Base-by-base conservation (phyloP, 2,888 invertebrate species). In the Rhimphoctona megacephalus region DNA sequence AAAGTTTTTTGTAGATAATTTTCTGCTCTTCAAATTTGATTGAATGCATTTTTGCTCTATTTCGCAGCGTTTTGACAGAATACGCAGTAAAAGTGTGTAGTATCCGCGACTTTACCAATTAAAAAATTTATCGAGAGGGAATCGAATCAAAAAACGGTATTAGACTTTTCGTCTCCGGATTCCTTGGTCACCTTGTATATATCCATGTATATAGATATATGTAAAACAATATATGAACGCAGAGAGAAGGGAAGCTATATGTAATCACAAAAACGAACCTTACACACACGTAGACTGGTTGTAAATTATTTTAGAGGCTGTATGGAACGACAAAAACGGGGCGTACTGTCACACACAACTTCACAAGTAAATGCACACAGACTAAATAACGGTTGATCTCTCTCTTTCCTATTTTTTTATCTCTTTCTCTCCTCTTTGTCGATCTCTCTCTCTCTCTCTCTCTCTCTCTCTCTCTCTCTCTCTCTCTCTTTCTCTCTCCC, bases 231-330 rank as follows among this genome's bases (percentile, higher is more conserved):
- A 7, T 7, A 39, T 8, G 73, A 33, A n/a, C n/a, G 43, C 19
- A 14, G 64, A 25, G 46, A 49, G 25, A 76, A 30, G 14, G n/a
- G 19, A 46, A 33, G 49, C 33, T 30, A 11, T n/a, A 30, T 14
- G 33, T 33, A 77, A 66, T 49, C 9, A n/a, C 64, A 66, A 64
- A 49, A 76, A 57, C 46, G 30, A 64, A 22, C 64, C n/a, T 64
- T 49, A 49, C 64, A 64, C 49, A 17, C 7, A 52, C 52, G 73
- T n/a, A 54, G 7, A 30, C 19, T 25, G 4, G 61, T 61, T 61
- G 61, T 14, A 61, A 61, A 61, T 61, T 61, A 61, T 61, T 61
- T 61, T 25, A 17, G 61, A 61, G 30, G 25, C 30, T 30, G 61
- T 61, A 22, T 61, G 30, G 5, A 30, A n/a, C 61, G 61, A 61